These are phyloP conservation scores for Copsychus sechellarum DNA, from an alignment of 2,113 vertebrate species.

Conservation along the genomic window DNA sequence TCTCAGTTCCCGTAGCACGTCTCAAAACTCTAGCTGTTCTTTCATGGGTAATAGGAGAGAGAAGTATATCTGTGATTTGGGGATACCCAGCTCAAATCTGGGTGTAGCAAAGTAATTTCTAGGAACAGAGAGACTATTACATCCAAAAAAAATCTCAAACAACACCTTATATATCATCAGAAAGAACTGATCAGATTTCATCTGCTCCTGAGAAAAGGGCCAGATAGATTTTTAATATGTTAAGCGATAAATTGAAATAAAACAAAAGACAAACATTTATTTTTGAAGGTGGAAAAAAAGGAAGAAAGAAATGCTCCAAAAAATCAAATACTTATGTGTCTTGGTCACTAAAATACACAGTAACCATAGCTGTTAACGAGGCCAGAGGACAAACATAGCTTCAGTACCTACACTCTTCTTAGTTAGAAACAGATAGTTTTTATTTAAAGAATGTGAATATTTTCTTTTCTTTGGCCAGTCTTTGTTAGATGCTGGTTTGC, in stretches of 20 bases:
- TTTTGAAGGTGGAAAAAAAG: not conserved
- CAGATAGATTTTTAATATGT: not conserved
- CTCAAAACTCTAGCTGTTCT: not conserved
- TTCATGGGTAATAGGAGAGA: not conserved
- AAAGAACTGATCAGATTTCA: not conserved
- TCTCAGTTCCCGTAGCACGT: not conserved
- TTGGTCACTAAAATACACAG: not conserved
- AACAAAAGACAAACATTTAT: not conserved
- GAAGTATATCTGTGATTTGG: not conserved
- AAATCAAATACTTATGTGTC: not conserved
- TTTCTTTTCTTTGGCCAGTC: slow-evolving; percentile 4
- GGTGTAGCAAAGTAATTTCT: not conserved
- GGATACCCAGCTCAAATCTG: not conserved
- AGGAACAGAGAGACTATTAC: not conserved
- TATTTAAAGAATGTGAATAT: not conserved
- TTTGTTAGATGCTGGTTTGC: not conserved
- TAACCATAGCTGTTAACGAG: not conserved
- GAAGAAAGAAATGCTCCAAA: not conserved
- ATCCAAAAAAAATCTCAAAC: not conserved
- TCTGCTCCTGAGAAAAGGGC: not conserved
- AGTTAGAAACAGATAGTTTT: not conserved
- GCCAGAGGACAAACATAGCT: not conserved
- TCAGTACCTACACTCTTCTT: not conserved
- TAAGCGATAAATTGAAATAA: not conserved
- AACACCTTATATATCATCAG: not conserved